A percentile compares a stretch with the other conserved stretches of the same genome.
phyloP scores from a whole-genome alignment of 30 jellyfish, hydroid and myxozoan genomes.

The Pelagia noctiluca region DNA sequence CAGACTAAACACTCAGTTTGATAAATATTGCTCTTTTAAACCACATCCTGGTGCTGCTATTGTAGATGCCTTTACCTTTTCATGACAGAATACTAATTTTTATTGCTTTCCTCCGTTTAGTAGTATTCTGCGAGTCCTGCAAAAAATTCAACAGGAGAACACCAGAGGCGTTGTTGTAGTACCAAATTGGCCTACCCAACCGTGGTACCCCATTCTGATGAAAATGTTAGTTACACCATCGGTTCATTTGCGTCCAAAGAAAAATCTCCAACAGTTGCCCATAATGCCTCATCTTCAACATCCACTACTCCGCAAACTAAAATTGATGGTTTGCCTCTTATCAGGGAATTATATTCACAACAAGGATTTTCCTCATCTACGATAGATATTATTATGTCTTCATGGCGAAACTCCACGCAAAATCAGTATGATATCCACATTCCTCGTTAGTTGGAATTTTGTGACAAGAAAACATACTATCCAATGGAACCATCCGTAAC shows the following conservation, averaged over 20 bases:
- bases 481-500: background rate
- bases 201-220: conserved; percentile 60
- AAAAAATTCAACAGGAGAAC: conserved; percentile 24
- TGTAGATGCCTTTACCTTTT: conserved; percentile 19
- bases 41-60: conserved; percentile 38
- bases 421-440: conserved; percentile 25
- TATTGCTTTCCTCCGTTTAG: conserved; percentile 64
- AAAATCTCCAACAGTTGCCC: conserved; percentile 6
- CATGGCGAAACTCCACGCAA: conserved; percentile 23
- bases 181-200: conserved; percentile 77
- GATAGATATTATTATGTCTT: conserved; percentile 20
- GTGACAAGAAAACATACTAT: background rate
- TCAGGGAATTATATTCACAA: conserved; percentile 3
- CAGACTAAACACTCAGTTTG: conserved; percentile 29
- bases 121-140: conserved; percentile 5
- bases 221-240: conserved; percentile 10
- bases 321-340: conserved; percentile 29
- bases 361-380: conserved; percentile 14
- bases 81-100: conserved; percentile 3
- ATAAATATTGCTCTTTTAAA: background rate
- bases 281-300: conserved; percentile 13
- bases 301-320: conserved; percentile 33
- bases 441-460: background rate
- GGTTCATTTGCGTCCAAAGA: conserved; percentile 12
- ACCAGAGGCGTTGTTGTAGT: conserved; percentile 64